Percentiles rank a stretch among this genome's conserved stretches.
phyloP scores from a whole-genome alignment of 1,140 invertebrate species.

The Drosophila melanica region DNA sequence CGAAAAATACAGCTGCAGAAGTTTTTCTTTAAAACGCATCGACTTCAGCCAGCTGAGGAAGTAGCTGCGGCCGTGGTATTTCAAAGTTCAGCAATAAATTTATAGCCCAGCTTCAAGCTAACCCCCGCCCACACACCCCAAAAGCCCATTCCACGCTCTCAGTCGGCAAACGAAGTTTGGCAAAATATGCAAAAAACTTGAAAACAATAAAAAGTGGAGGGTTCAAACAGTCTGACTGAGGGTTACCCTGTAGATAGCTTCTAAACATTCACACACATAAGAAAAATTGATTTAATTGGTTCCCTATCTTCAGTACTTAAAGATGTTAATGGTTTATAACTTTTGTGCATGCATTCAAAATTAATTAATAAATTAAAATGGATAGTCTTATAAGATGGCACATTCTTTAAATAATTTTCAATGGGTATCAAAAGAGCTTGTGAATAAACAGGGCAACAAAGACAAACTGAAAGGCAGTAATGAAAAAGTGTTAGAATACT shows the following conservation, averaged over 20 bases:
- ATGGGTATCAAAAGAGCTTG: slow-evolving; percentile 3
- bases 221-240: neutral
- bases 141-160: neutral
- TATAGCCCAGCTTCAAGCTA: slow-evolving; percentile 62
- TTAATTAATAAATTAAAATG: no score
- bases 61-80: slow-evolving; percentile 67
- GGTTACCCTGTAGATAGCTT: neutral
- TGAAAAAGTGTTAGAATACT: slow-evolving; percentile 73
- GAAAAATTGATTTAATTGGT: no score
- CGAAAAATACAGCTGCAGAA: slow-evolving; percentile 66
- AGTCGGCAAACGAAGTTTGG: slow-evolving; percentile 22
- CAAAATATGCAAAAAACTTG: slow-evolving; percentile 67
- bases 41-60: slow-evolving; percentile 20
- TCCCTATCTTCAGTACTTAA: no score
- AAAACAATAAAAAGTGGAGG: slow-evolving; percentile 4
- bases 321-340: no score
- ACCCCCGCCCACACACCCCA: neutral
- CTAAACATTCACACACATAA: no score
- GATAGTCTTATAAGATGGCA: no score
- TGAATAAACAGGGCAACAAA: slow-evolving; percentile 28
- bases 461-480: slow-evolving; percentile 34
- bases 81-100: slow-evolving; percentile 81
- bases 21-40: slow-evolving; percentile 57
- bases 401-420: no score
- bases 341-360: no score